phyloP scores from a whole-genome alignment of 1,140 invertebrate species.

The Cotesia vestalis region DNA sequence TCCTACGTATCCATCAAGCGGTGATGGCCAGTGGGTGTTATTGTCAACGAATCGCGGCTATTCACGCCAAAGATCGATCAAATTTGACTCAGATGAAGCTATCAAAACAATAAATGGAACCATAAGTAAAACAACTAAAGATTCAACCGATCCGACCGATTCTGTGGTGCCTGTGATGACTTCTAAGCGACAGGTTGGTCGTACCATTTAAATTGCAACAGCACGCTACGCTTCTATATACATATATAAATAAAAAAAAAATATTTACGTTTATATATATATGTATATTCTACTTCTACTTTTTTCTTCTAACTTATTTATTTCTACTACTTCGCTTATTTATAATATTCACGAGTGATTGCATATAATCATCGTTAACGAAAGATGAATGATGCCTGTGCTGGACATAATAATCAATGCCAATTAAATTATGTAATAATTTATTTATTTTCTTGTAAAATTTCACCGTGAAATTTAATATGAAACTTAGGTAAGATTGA shows the following conservation, averaged over 20 bases:
- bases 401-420: too few relatives aligned
- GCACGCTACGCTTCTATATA: slow-evolving; percentile 1
- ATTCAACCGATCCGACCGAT: slow-evolving; percentile 42
- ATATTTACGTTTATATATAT: too few relatives aligned
- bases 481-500: slow-evolving; percentile 70
- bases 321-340: slow-evolving; percentile 9
- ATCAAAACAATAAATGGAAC: slow-evolving; percentile 46
- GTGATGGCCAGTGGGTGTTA: slow-evolving; percentile 79
- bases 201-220: slow-evolving; percentile 33
- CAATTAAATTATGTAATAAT: slow-evolving; percentile 12
- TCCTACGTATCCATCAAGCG: slow-evolving; percentile 68
- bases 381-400: too few relatives aligned
- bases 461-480: slow-evolving; percentile 31
- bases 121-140: slow-evolving; percentile 15
- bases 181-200: slow-evolving; percentile 62
- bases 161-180: slow-evolving; percentile 51
- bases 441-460: slow-evolving; percentile 51
- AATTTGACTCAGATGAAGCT: slow-evolving; percentile 64
- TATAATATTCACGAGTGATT: slow-evolving; percentile 16
- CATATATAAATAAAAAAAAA: too few relatives aligned
- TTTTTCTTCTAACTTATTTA: slow-evolving; percentile 1
- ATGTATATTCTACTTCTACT: neutral
- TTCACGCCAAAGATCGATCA: slow-evolving; percentile 61
- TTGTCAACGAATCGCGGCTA: slow-evolving; percentile 81
- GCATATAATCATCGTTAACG: neutral